phyloP scores from a whole-genome alignment of 2,113 vertebrate species.

The Sapayoa aenigma region DNA sequence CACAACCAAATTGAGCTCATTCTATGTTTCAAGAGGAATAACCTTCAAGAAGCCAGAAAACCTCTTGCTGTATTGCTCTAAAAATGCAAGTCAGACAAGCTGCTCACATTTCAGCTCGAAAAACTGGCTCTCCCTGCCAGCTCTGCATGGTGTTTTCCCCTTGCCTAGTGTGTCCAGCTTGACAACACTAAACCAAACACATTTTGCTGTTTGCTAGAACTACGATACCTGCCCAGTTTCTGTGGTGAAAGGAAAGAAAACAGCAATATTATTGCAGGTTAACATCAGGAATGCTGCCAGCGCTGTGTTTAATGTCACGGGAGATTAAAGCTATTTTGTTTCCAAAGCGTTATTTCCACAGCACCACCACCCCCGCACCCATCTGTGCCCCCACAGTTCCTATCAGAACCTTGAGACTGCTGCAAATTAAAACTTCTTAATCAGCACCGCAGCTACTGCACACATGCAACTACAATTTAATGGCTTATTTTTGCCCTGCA shows the following conservation, averaged over 20 bases:
- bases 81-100: conserved; percentile 56
- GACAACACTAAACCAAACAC: conserved; percentile 31
- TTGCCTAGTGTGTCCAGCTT: conserved; percentile 2
- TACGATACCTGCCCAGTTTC: conserved; percentile 17
- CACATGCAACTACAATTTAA: background rate
- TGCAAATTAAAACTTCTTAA: conserved; percentile 31
- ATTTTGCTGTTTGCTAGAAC: conserved; percentile 7
- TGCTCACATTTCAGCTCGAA: conserved; percentile 49
- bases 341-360: conserved; percentile 51
- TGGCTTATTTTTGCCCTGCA: background rate
- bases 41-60: conserved; percentile 17
- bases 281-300: conserved; percentile 32
- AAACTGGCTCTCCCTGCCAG: conserved; percentile 12
- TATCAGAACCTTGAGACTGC: conserved; percentile 28
- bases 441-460: background rate
- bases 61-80: background rate
- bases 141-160: conserved; percentile 8
- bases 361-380: conserved; percentile 20
- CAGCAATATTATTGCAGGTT: conserved; percentile 42
- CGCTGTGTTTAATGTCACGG: conserved; percentile 44
- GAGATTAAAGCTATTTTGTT: conserved; percentile 59
- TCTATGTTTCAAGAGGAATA: background rate
- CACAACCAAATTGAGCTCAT: background rate
- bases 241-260: conserved; percentile 24
- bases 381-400: conserved; percentile 1